phyloP scores from a whole-genome alignment of 2,888 invertebrate species.

The Chymomyza procnemis region DNA sequence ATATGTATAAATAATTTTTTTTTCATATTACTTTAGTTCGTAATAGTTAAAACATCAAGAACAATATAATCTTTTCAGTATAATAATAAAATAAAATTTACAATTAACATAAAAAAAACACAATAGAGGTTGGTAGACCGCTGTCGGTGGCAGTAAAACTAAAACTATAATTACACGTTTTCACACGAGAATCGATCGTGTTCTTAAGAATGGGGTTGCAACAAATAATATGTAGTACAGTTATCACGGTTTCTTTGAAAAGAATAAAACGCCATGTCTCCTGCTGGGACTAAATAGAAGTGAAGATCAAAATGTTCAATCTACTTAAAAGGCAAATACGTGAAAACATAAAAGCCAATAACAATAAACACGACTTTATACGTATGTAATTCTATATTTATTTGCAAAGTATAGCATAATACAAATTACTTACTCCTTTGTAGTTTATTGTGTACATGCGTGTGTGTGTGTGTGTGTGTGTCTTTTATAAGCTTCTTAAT shows the following conservation, averaged over 20 bases:
- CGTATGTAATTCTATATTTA: not conserved
- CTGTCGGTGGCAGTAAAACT: conserved; percentile 41
- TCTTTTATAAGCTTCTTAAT: not conserved
- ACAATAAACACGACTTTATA: conserved; percentile 18
- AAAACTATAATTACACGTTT: conserved; percentile 76
- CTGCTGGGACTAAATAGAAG: conserved; percentile 40
- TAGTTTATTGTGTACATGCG: not conserved
- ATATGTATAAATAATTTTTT: no score
- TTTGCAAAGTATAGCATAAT: not conserved
- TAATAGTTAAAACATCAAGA: no score
- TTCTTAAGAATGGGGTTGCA: not conserved
- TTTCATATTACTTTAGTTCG: no score
- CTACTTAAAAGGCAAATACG: conserved; percentile 23
- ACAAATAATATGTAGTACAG: conserved; percentile 36
- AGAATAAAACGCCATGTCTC: conserved; percentile 35
- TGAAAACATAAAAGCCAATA: conserved; percentile 11
- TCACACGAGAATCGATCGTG: conserved; percentile 72
- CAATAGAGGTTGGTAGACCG: not conserved
- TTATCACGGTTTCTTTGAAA: conserved; percentile 3
- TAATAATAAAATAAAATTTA: not conserved
- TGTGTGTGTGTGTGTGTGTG: not conserved
- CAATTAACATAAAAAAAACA: not conserved
- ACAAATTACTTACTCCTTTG: not conserved
- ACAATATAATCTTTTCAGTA: no score
- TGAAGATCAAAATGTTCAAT: conserved; percentile 51